A percentile compares a stretch with the other conserved stretches of the same genome.
These are phyloP conservation scores for Acanthococcus lagerstroemiae DNA, from an alignment of 2,888 invertebrate genomes.

Conservation along the genomic window DNA sequence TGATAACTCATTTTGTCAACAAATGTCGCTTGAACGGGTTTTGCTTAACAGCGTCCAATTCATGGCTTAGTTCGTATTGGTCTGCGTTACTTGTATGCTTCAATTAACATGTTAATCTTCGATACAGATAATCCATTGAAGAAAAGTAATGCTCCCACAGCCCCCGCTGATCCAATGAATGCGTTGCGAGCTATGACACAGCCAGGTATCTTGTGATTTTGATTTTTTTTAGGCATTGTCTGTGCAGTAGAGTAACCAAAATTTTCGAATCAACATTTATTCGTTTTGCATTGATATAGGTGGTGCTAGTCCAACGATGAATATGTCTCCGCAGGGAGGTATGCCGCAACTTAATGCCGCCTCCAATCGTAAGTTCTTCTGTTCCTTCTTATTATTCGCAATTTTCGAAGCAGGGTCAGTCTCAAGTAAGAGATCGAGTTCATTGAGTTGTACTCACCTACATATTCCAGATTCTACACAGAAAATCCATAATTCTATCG, in stretches of 20 bases:
- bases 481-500: too few relatives aligned
- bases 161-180: conserved; percentile 59
- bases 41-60: too few relatives aligned
- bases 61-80: not conserved
- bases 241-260: too few relatives aligned
- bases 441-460: too few relatives aligned
- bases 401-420: too few relatives aligned
- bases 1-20: too few relatives aligned
- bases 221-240: not conserved
- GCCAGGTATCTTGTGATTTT: conserved; percentile 48
- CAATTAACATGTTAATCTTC: too few relatives aligned
- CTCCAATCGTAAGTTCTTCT: conserved; percentile 26
- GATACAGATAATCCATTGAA: not conserved
- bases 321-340: conserved; percentile 32
- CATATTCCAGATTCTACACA: too few relatives aligned
- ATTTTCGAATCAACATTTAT: too few relatives aligned
- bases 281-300: too few relatives aligned
- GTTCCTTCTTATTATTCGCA: not conserved
- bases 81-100: not conserved
- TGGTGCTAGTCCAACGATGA: conserved; percentile 31
- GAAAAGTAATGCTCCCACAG: not conserved
- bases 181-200: conserved; percentile 78
- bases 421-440: too few relatives aligned
- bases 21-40: too few relatives aligned
- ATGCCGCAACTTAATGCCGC: conserved; percentile 15